These are phyloP conservation scores for Drosophila histrio DNA, from an alignment of 2,888 invertebrate species.

Conservation along the genomic window DNA sequence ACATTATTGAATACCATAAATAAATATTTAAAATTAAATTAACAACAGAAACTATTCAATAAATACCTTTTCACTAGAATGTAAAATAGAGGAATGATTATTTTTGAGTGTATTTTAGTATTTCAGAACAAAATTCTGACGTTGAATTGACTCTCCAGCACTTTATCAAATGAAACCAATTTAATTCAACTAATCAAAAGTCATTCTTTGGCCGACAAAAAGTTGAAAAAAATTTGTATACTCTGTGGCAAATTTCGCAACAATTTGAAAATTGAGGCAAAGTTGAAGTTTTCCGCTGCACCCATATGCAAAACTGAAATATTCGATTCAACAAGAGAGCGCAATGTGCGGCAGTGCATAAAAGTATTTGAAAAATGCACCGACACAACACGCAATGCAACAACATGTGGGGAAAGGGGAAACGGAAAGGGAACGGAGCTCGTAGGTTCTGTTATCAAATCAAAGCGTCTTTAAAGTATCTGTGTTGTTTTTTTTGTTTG, in stretches of 20 bases:
- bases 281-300: constrained; percentile 35
- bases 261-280: constrained; percentile 32
- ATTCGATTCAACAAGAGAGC: constrained; percentile 46
- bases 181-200: neutral
- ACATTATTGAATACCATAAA: too few relatives aligned
- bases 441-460: constrained; percentile 63
- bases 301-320: constrained; percentile 42
- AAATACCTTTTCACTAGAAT: too few relatives aligned
- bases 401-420: neutral
- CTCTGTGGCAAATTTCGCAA: constrained; percentile 25
- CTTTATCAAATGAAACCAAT: neutral
- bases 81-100: too few relatives aligned
- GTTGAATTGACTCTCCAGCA: too few relatives aligned
- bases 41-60: neutral
- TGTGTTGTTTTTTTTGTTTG: too few relatives aligned
- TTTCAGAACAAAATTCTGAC: too few relatives aligned
- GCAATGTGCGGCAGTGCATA: constrained; percentile 73
- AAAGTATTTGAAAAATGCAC: constrained; percentile 73
- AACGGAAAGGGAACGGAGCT: neutral
- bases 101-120: neutral
- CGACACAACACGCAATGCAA: constrained; percentile 8
- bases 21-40: neutral
- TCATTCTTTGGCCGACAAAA: neutral
- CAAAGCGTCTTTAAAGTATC: constrained; percentile 53
- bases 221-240: constrained; percentile 15